Evolutionary conservation across 2,888 invertebrate genomes (phyloP), one percentile per base, ranked within the genome.

Genomic region (Macaria liturata): DNA sequence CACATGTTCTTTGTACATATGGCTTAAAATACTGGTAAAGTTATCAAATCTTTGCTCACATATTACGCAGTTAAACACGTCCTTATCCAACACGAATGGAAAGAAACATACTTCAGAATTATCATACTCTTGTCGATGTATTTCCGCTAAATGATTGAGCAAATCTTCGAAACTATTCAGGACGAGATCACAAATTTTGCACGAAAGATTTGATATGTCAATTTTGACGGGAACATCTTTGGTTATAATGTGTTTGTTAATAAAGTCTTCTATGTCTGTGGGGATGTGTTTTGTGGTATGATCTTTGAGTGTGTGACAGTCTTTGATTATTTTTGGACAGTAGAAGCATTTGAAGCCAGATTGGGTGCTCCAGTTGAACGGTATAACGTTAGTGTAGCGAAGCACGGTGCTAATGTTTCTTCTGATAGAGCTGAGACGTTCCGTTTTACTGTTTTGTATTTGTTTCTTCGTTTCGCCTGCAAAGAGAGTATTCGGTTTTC

Each of bases 151-250:
- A 64, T 89, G 88, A 0, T 70, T 55, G 9, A 83, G 71, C 0
- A 89, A 60, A 1, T 84, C 82, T 6, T 83, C 79, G 9, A 84
- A 58, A 50, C 66, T 70, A 0, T 61, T 46, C 0, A 85, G 32
- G 3, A 68, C 56, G 3, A 65, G 59, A 0, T 69, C 62, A 40
- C 88, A 88, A 34, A 71, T 49, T 57, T 78, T 84, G 59, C 88
- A 88, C n/a, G 68, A 63, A 4, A 88, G 37, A 2, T 78, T 61
- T 0, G 72, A 57, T 0, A 88, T 68, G 42, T 88, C 88, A n/a
- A 88, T 69, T 71, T 88, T 88, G 3, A 88, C 67, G 0, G 88
- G 88, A 0, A 88, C 62, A 50, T 88, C 83, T 75, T 88, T 88
- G 0, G 84, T 73, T 0, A 84, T 78, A 0, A 88, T 74, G 40